phyloP scores from a whole-genome alignment of 2,888 invertebrate genomes.

The Dasypogon diadema region DNA sequence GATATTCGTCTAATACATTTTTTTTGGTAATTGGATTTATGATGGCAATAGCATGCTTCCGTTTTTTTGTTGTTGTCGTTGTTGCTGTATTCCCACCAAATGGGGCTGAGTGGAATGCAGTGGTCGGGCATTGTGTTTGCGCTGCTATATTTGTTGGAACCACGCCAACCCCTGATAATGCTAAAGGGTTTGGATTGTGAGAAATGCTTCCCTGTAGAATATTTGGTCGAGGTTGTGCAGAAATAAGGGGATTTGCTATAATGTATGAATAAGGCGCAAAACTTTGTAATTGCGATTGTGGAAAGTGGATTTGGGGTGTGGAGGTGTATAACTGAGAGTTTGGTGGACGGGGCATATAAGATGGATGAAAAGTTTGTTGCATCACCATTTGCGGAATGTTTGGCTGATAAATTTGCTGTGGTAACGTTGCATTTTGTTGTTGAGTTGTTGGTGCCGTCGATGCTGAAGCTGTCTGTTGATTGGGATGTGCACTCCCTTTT shows the following conservation, averaged over 20 bases:
- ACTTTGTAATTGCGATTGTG: conserved; percentile 23
- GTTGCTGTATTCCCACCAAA: conserved; percentile 38
- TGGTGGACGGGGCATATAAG: conserved; percentile 23
- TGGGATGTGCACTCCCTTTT: conserved; percentile 63
- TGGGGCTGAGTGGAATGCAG: background rate
- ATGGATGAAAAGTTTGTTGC: conserved; percentile 10
- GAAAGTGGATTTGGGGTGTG: conserved; percentile 14
- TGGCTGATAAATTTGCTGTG: conserved; percentile 56
- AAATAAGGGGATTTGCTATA: conserved; percentile 21
- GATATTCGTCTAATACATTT: conserved; percentile 60
- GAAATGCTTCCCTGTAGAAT: conserved; percentile 3
- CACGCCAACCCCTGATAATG: background rate
- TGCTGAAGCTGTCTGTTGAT: conserved; percentile 56
- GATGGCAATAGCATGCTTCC: conserved; percentile 65
- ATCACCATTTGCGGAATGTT: conserved; percentile 56
- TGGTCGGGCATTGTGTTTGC: conserved; percentile 1
- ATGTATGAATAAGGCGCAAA: conserved; percentile 13
- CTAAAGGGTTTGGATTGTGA: conserved; percentile 1
- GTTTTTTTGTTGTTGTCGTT: conserved; percentile 58
- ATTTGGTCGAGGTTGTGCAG: conserved; percentile 19
- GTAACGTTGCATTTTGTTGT: conserved; percentile 57
- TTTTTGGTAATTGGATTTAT: conserved; percentile 65
- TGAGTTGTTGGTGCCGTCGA: conserved; percentile 55
- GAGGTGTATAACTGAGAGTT: background rate
- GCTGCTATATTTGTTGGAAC: conserved; percentile 1